Percentiles rank a stretch among this genome's conserved stretches.
Conservation (phyloP, 2,888 invertebrate genomes). For the Dynastes grantii region DNA sequence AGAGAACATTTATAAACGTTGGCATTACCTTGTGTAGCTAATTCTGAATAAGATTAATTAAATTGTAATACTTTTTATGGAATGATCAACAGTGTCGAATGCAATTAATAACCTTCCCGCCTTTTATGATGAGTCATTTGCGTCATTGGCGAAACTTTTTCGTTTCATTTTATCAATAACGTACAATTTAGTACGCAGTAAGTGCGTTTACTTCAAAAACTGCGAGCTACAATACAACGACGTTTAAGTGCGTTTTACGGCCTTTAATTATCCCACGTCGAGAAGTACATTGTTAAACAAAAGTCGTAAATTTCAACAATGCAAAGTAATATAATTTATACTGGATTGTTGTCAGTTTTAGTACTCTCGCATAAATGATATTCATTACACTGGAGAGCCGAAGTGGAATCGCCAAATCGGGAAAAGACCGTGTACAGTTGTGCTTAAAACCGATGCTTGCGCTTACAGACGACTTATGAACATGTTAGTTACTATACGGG, state of each 20-base stretch:
- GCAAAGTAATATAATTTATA: conserved; percentile 39
- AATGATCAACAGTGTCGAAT: no score
- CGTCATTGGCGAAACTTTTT: not conserved
- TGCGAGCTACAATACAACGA: not conserved
- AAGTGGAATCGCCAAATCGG: conserved; percentile 42
- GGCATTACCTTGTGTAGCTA: no score
- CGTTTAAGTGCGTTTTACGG: not conserved
- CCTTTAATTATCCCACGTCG: conserved; percentile 8
- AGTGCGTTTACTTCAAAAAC: conserved; percentile 5
- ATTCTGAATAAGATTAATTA: no score
- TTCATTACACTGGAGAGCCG: conserved; percentile 28
- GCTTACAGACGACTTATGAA: not conserved
- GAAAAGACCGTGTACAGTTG: conserved; percentile 20
- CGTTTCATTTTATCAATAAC: conserved; percentile 16
- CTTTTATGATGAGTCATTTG: not conserved
- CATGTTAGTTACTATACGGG: not conserved
- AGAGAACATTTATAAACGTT: no score
- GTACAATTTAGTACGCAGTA: conserved; percentile 1
- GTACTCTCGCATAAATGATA: conserved; percentile 35
- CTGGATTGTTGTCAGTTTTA: conserved; percentile 36
- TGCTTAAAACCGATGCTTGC: not conserved
- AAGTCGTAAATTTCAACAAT: conserved; percentile 25
- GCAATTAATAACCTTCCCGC: conserved; percentile 6
- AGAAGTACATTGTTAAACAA: conserved; percentile 32
- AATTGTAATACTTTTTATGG: no score